A percentile compares a stretch with the other conserved stretches of the same genome.
Evolutionary conservation across 2,888 invertebrate genomes (phyloP).

Genomic region (Heliconius sara): DNA sequence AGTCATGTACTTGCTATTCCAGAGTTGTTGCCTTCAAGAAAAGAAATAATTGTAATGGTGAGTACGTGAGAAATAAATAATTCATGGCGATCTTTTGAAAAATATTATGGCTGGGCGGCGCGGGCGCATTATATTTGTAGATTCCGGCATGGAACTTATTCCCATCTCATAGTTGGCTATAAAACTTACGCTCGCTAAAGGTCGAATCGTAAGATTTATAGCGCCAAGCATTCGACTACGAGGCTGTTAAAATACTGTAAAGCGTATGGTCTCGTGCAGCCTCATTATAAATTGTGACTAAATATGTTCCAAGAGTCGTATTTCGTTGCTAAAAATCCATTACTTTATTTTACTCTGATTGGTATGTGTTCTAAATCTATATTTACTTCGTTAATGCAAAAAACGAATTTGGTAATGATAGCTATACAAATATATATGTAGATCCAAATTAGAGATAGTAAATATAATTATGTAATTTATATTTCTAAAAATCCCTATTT

Average conservation of each 20-base stretch:
- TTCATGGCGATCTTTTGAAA: constrained; percentile 78
- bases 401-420: background rate
- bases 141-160: constrained; percentile 62
- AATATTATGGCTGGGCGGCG: constrained; percentile 72
- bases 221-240: constrained; percentile 32
- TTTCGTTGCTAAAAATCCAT: background rate
- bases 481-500: no score
- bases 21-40: constrained; percentile 69
- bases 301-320: background rate
- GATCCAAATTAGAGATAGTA: no score
- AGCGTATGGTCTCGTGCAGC: background rate
- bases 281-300: constrained; percentile 21
- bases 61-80: constrained; percentile 77
- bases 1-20: constrained; percentile 66
- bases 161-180: constrained; percentile 45
- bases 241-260: constrained; percentile 33
- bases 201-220: constrained; percentile 44
- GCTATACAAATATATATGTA: no score
- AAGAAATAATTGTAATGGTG: constrained; percentile 79
- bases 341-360: background rate
- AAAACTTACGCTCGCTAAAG: constrained; percentile 43
- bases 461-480: no score
- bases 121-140: constrained; percentile 78
- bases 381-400: background rate
- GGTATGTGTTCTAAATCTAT: background rate